These are phyloP conservation scores for Mystacornis crossleyi DNA, from an alignment of 2,113 vertebrate species.

Conservation along the genomic window DNA sequence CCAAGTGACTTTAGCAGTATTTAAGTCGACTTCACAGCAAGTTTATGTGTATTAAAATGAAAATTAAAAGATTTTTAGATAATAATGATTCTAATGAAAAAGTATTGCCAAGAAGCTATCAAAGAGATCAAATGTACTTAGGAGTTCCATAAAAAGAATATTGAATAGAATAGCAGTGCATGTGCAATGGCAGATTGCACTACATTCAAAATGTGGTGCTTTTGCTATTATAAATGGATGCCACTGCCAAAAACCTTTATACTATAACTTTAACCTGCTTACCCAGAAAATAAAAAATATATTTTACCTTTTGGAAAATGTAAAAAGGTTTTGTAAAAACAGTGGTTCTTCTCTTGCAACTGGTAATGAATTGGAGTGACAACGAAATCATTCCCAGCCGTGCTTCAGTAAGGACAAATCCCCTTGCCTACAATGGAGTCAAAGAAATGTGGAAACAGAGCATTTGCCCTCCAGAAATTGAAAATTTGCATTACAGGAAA, in stretches of 20 bases:
- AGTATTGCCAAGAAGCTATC: background rate
- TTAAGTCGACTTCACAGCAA: background rate
- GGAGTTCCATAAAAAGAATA: slow-evolving; percentile 10
- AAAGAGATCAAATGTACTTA: slow-evolving; percentile 37
- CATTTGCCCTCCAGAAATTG: background rate
- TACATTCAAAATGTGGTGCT: background rate
- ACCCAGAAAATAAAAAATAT: background rate
- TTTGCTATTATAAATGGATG: background rate
- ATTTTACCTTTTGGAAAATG: background rate
- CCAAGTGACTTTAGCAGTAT: background rate
- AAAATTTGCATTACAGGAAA: background rate
- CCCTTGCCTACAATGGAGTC: background rate
- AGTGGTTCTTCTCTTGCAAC: background rate
- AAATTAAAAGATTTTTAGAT: slow-evolving; percentile 18
- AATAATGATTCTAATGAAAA: slow-evolving; percentile 6
- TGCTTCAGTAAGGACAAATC: background rate
- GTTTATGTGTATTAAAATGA: background rate
- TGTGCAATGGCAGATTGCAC: background rate
- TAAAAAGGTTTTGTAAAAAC: background rate
- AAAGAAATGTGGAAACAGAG: background rate
- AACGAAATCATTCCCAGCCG: background rate
- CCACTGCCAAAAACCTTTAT: background rate
- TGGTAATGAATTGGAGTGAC: background rate
- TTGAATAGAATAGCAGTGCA: background rate
- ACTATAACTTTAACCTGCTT: background rate